Conservation (phyloP, 2,888 invertebrate genomes). For the Eudemis profundana region DNA sequence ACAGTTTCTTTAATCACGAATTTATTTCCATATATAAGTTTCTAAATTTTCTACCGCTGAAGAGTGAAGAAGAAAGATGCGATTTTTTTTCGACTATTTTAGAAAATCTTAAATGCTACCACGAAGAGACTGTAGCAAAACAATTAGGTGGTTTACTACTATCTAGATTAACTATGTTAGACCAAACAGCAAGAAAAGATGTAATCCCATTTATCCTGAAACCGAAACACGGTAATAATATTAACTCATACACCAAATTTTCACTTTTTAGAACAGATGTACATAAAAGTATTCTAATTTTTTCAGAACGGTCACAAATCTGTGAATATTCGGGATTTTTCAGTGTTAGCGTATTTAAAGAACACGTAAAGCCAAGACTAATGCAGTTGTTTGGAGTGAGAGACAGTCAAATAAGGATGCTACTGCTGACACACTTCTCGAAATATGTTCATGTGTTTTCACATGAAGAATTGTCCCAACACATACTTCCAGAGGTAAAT, state of each 20-base stretch:
- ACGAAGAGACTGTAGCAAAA: slow-evolving; percentile 92
- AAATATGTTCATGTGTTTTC: slow-evolving; percentile 91
- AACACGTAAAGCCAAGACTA: slow-evolving; percentile 90
- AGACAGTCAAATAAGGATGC: slow-evolving; percentile 91
- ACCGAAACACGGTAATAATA: slow-evolving; percentile 87
- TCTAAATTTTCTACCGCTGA: slow-evolving; percentile 92
- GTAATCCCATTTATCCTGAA: slow-evolving; percentile 89
- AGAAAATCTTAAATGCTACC: slow-evolving; percentile 88
- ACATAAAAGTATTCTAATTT: slow-evolving; percentile 6
- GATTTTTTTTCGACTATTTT: slow-evolving; percentile 91
- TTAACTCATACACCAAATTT: background rate
- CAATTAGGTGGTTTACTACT: slow-evolving; percentile 91
- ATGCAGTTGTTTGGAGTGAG: slow-evolving; percentile 93
- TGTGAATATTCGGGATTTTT: slow-evolving; percentile 87
- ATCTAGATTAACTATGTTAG: slow-evolving; percentile 93
- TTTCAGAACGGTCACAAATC: slow-evolving; percentile 72
- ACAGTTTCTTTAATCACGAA: slow-evolving; percentile 93
- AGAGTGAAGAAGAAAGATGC: slow-evolving; percentile 90
- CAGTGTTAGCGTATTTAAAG: slow-evolving; percentile 88
- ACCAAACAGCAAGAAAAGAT: slow-evolving; percentile 90
- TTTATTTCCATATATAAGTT: slow-evolving; percentile 94
- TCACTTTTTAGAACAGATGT: background rate
- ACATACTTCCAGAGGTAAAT: slow-evolving; percentile 92
- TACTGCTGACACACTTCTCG: slow-evolving; percentile 91
- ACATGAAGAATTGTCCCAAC: slow-evolving; percentile 89